These are phyloP conservation scores for Archivesica marissinica DNA, from an alignment of 1,140 invertebrate species.

Conservation along the genomic window DNA sequence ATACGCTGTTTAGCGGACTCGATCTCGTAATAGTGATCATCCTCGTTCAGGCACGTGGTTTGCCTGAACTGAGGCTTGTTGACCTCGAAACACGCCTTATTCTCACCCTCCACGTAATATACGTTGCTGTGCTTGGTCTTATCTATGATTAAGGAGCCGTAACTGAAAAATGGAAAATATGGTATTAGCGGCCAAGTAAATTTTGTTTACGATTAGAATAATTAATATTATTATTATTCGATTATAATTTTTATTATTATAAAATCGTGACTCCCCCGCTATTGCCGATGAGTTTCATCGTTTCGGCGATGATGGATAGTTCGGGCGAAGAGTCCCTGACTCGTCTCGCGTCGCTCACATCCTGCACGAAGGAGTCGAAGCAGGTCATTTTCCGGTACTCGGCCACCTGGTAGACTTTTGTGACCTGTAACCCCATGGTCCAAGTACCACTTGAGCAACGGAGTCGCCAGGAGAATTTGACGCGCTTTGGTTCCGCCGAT, in stretches of 20 bases:
- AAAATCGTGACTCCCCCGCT: not conserved
- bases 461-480: too few species aligned
- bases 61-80: too few species aligned
- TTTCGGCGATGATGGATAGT: constrained; percentile 66
- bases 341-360: constrained; percentile 58
- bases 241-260: not conserved
- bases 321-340: constrained; percentile 43
- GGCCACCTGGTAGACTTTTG: too few species aligned
- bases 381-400: too few species aligned
- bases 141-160: constrained; percentile 3
- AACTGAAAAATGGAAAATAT: not conserved
- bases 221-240: not conserved
- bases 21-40: not conserved
- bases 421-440: too few species aligned
- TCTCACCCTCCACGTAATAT: not conserved
- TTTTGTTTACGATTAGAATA: too few species aligned
- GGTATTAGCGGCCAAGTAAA: too few species aligned
- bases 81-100: constrained; percentile 13
- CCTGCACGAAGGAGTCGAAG: too few species aligned
- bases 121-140: not conserved
- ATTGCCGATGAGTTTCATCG: constrained; percentile 66
- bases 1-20: not conserved
- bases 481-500: too few species aligned
- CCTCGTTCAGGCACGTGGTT: not conserved
- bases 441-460: too few species aligned